Base-by-base conservation (phyloP, 2,797 vertebrate species). In the Labroides dimidiatus region DNA sequence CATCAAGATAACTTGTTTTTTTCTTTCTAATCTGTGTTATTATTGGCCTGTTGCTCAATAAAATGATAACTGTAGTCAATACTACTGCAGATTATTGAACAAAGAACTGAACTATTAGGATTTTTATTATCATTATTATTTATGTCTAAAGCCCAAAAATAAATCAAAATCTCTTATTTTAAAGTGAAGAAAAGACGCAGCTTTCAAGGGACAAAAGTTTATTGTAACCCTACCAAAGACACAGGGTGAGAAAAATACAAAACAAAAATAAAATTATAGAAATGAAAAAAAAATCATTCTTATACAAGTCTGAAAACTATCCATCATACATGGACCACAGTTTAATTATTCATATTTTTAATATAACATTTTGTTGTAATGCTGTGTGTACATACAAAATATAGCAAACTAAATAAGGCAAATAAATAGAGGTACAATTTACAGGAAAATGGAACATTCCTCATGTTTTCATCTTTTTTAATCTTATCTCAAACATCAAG, bases 341-440 rank as follows among this genome's bases (percentile, higher is more conserved):
- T 87, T 90, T 80, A 87, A 81, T 90, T 85, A 92, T 90, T 92
- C 83, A 89, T 88, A 90, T 85, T 84, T 88, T 90, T 91, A 86
- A 89, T 92, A 91, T 90, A 92, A 91, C 89, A 90, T 87, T 94
- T 90, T 93, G 88, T 87, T 89, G 87, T 93, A 94, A 95, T 93
- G 93, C 80, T 90, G 92, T 88, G 93, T 94, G 93, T 95, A 96
- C 94, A 93, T 96, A 96, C 90, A 94, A 95, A 94, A 96, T 89
- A 92, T 94, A 95, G 92, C 94, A 94, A 95, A 95, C 94, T 95
- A 95, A 95, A 95, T 95, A 96, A 94, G 93, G 94, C 94, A 95
- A 96, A 96, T 96, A 96, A 96, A 96, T 96, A 96, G 93, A 95
- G 93, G 90, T 95, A 94, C 92, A 93, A 95, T 95, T 95, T 96